Evolutionary conservation across 2,888 invertebrate genomes (phyloP), one percentile per base, ranked within the genome.

Genomic region (Apamea epomidion): DNA sequence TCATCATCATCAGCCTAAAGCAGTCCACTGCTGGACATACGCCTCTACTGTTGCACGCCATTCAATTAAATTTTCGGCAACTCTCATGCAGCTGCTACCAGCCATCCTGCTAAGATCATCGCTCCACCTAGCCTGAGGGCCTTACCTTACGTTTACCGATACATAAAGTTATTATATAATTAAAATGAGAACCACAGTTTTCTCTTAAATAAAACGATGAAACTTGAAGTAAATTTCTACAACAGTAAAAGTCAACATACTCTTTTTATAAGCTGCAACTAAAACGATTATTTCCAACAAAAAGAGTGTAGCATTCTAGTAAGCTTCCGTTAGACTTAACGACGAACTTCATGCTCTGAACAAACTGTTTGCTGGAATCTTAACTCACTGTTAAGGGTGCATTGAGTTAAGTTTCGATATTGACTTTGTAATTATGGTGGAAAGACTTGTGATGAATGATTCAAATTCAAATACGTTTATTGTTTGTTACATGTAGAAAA

Each of bases 231-330:
- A 48, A 58, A 29, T 65, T 74, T 42, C 48, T 67, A 8, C 32
- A 71, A 16, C 10, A 48, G 1, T 7, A 29, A 70, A 70, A 37
- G 12, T 37, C 37, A 80, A 80, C 25, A 32, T 58, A 32, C 42
- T 42, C 8, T 12, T 58, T 18, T 45, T 67, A 29, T 54, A 62
- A 86, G 73, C 29, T 58, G 51, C 45, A 71, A 74, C 58, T 74
- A 21, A 90, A 88, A 89, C 85, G 85, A 87, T 82, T 75, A 79
- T 51, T 74, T 16, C 51, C 14, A 74, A 82, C 74, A 74, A 82
- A 82, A 71, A 37, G 42, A 72, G 25, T 14, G 29, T 29, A 48
- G 18, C 21, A 21, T 62, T 45, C 29, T 18, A 42, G 54, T 54
- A 60, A 70, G 54, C 37, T 77, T 71, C 32, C 58, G 58, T 8